phyloP scores from a whole-genome alignment of 2,797 vertebrate genomes.

The Mico argentatus region DNA sequence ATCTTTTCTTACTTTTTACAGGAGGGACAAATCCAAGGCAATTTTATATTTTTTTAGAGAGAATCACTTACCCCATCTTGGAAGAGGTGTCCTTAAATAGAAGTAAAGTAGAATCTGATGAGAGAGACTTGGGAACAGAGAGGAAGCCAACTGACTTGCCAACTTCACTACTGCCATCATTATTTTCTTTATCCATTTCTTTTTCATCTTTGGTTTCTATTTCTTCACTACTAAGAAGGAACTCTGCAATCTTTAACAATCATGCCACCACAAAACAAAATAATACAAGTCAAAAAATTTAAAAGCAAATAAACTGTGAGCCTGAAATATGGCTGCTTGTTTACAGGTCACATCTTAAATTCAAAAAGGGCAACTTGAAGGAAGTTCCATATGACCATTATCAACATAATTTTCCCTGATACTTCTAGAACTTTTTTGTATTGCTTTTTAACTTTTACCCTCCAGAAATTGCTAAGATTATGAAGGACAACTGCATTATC shows the following conservation, averaged over 20 bases:
- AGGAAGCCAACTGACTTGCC: constrained; percentile 74
- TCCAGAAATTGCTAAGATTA: neutral
- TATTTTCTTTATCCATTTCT: constrained; percentile 81
- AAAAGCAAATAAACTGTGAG: constrained; percentile 18
- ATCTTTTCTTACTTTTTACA: constrained; percentile 35
- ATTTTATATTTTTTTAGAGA: constrained; percentile 26
- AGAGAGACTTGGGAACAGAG: constrained; percentile 84
- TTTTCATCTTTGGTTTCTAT: constrained; percentile 83
- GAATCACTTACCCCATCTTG: constrained; percentile 89
- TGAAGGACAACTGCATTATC: neutral
- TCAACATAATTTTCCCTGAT: neutral
- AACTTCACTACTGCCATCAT: constrained; percentile 78
- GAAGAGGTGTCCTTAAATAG: constrained; percentile 95
- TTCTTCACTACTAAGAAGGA: constrained; percentile 87
- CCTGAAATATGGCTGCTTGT: neutral
- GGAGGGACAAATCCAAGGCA: neutral
- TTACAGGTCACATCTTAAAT: constrained; percentile 1
- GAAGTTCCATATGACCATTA: neutral
- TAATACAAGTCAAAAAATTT: neutral
- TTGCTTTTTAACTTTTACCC: neutral
- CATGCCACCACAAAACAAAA: constrained; percentile 18
- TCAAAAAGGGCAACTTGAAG: constrained; percentile 1
- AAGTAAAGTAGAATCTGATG: constrained; percentile 91
- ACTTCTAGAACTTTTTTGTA: constrained; percentile 3
- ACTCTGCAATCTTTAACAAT: constrained; percentile 87